Conservation (phyloP, 2,888 invertebrate species). For the Chrysomela aeneicollis region DNA sequence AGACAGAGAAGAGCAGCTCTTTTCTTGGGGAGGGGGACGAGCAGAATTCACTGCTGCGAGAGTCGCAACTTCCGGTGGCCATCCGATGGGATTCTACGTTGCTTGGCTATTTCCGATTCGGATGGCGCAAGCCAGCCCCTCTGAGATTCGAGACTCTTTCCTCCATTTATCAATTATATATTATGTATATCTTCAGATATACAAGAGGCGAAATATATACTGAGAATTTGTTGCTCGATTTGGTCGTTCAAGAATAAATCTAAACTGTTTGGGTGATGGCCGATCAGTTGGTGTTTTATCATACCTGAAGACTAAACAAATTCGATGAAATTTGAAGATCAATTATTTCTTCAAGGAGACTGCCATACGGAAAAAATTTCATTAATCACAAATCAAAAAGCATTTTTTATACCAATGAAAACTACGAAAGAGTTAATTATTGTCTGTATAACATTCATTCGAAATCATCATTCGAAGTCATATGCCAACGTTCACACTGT, state of each 20-base stretch:
- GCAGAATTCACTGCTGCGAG: slow-evolving; percentile 26
- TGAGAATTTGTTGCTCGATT: neutral
- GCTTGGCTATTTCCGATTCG: slow-evolving; percentile 22
- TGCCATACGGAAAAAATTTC: too few species aligned
- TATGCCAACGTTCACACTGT: too few species aligned
- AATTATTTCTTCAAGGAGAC: too few species aligned
- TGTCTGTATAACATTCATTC: too few species aligned
- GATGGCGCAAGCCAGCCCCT: neutral
- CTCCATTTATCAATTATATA: neutral
- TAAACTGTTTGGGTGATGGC: too few species aligned
- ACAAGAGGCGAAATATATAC: neutral
- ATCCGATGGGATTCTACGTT: slow-evolving; percentile 28
- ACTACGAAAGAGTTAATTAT: too few species aligned
- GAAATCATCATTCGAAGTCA: too few species aligned
- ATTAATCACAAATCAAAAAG: too few species aligned
- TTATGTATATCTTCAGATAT: slow-evolving; percentile 5
- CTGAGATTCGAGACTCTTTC: neutral
- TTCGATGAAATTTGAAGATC: too few species aligned
- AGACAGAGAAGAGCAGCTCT: slow-evolving; percentile 20
- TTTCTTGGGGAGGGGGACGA: slow-evolving; percentile 24
- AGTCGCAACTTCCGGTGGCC: slow-evolving; percentile 37
- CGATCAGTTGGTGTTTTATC: too few species aligned
- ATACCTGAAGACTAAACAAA: too few species aligned
- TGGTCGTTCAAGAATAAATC: neutral
- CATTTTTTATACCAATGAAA: too few species aligned